Conservation (phyloP, 2,113 vertebrate genomes). For the Manacus vitellinus region DNA sequence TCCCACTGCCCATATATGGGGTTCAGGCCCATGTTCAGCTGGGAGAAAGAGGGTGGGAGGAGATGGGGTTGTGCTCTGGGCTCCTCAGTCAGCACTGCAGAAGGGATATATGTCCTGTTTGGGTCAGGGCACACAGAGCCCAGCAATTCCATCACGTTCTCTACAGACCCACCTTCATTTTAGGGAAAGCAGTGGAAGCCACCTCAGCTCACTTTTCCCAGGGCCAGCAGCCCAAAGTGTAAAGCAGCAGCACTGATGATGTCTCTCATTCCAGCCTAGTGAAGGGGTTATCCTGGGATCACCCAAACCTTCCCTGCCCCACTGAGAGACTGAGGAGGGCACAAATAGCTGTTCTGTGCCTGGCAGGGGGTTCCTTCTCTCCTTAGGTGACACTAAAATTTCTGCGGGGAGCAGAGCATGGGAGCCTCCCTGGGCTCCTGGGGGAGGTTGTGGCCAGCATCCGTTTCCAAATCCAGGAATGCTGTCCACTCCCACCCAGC, state of each 20-base stretch:
- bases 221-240: neutral
- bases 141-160: neutral
- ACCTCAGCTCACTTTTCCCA: neutral
- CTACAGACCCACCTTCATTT: neutral
- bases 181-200: neutral
- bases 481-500: neutral
- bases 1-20: neutral
- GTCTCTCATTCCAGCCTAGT: neutral
- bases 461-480: neutral
- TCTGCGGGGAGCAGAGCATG: neutral
- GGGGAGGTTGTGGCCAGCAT: neutral
- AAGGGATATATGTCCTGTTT: neutral
- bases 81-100: neutral
- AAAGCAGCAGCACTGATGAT: neutral
- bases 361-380: neutral
- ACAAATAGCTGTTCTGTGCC: neutral
- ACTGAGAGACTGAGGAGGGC: neutral
- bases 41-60: neutral
- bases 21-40: fast-evolving
- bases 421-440: neutral
- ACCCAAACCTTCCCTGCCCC: neutral
- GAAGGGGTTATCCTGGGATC: neutral
- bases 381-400: neutral
- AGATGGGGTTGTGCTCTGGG: neutral
- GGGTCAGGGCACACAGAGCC: neutral